Evolutionary conservation across 2,888 invertebrate species (phyloP).

Genomic region (Acrobasis consociella): DNA sequence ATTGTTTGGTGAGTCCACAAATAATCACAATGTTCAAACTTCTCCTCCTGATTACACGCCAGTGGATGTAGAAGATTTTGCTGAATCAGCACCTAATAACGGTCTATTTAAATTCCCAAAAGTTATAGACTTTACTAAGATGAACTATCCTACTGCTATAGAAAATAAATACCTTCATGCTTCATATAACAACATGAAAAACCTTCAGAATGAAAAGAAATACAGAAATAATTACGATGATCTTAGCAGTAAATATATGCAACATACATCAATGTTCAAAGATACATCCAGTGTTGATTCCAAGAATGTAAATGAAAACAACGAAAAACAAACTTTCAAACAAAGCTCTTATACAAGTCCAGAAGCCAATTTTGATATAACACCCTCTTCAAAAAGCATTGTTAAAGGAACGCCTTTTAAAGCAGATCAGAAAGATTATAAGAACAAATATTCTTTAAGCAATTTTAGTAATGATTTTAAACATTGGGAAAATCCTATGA

Average conservation of each 20-base stretch:
- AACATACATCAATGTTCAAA: constrained; percentile 37
- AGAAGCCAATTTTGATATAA: constrained; percentile 11
- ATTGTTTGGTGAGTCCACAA: constrained; percentile 43
- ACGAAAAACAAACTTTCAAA: constrained; percentile 43
- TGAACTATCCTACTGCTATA: constrained; percentile 54
- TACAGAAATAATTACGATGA: constrained; percentile 44
- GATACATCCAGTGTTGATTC: constrained; percentile 38
- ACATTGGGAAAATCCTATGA: constrained; percentile 54
- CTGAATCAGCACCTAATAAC: constrained; percentile 42
- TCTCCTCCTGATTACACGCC: constrained; percentile 46
- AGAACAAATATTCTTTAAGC: constrained; percentile 49
- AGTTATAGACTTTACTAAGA: constrained; percentile 69
- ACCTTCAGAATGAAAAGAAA: constrained; percentile 41
- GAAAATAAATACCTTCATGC: constrained; percentile 56
- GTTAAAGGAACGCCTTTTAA: constrained; percentile 41
- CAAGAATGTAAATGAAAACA: constrained; percentile 44
- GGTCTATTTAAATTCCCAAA: constrained; percentile 58
- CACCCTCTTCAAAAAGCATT: constrained; percentile 30
- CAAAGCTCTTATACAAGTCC: constrained; percentile 39
- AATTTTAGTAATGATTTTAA: constrained; percentile 49
- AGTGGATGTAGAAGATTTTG: constrained; percentile 44
- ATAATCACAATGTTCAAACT: constrained; percentile 45
- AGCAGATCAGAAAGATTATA: constrained; percentile 56
- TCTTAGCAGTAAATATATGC: constrained; percentile 43
- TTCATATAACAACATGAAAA: constrained; percentile 40